Base-by-base conservation (phyloP, 2,113 vertebrate species). In the Lepisosteus osseus region DNA sequence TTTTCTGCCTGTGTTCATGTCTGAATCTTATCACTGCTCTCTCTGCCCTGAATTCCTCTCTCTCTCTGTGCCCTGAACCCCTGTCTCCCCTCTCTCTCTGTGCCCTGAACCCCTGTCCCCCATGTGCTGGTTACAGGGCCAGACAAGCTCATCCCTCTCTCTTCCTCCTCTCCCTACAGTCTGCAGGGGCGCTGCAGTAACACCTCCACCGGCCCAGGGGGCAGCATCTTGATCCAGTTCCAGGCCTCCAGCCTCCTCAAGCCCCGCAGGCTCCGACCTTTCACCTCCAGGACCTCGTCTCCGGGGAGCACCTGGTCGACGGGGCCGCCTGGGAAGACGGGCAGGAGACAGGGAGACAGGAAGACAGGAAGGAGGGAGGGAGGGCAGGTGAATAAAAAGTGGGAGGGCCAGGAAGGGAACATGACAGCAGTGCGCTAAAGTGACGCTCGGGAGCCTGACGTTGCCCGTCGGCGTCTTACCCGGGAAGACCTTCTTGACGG, bases 191-290 rank as follows among this genome's bases (percentile, higher is more conserved):
- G 87, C 15, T 73, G 81, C 12, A 93, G 66, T 61, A 91, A 71
- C 63, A 93, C 76, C 11, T 85, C 80, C 66, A 92, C 90, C 3
- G 89, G 88, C 6, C 91, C 92, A 6, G 80, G 7, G 5, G 88
- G 85, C 11, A 93, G 85, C 55, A 44, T 74, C 77, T 81, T 86
- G 61, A 93, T 92, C 63, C 92, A 65, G 54, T 82, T 84, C 92
- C 90, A 93, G 55, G 79, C 90, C 66, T 93, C 90, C 29, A 92
- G 65, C 12, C 92, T 86, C 68, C 87, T 89, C 81, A 90, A 84
- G 3, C 83, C 87, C 61, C 67, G 65, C 79, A 88, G 55, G 17
- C 80, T 86, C 13, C 77, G 75, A 15, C 87, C 86, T 15, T 84
- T 61, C 2, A 93, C 79, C 81, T 89, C 84, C 17, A 92, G 11